Evolutionary conservation across 2,888 invertebrate genomes (phyloP), one percentile per base, ranked within the genome.

Genomic region (Rapana venosa): DNA sequence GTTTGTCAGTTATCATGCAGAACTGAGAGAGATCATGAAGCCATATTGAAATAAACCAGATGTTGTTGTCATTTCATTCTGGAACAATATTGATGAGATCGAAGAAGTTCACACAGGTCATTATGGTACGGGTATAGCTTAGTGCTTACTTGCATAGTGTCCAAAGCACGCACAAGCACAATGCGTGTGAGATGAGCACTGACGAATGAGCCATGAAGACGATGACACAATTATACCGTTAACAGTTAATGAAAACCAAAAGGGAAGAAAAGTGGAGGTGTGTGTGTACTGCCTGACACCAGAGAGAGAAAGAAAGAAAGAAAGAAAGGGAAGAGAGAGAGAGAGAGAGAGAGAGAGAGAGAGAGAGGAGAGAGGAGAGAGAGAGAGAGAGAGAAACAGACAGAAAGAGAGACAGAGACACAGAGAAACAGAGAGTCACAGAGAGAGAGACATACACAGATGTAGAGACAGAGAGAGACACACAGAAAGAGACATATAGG

Each of bases 331-430:
- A n/a, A n/a, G n/a, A n/a, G n/a, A n/a, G n/a, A n/a, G n/a, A n/a
- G n/a, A n/a, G n/a, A n/a, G 70, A 70, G 70, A 70, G 70, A 70
- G 70, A 70, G 70, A 70, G 70, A 70, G 70, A 70, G 70, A 70
- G 70, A 70, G 20, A 70, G 20, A 70, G 20, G 26, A 4, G 26
- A 26, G 26, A 6, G 26, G 20, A 70, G 20, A 70, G 70, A 5
- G 20, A 70, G 8, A 70, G 70, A 70, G 70, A 70, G 20, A 70
- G 70, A 70, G 17, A 22, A 26, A 70, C 26, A 70, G 70, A 22
- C 8, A 70, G 20, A 70, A 8, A 70, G 20, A 70, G 20, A 70
- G 61, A n/a, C n/a, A n/a, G n/a, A 30, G 77, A 77, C 30, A 77
- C 11, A 77, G 77, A n/a, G n/a, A n/a, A n/a, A n/a, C n/a, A n/a